Base-by-base conservation (phyloP, 2,797 vertebrate species). In the Delichon dasypus region DNA sequence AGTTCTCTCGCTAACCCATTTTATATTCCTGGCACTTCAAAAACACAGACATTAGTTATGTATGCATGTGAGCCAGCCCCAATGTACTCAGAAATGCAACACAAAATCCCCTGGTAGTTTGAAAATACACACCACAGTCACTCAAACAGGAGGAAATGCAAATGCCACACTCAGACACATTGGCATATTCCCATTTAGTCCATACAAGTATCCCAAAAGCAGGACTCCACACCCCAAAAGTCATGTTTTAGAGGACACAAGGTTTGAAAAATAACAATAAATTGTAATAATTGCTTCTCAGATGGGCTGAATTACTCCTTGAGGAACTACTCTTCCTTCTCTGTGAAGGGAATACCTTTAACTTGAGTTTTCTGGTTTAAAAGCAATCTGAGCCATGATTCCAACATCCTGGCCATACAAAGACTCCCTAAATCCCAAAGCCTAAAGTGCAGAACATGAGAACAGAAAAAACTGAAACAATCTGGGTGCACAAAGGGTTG, bases 21-120 rank as follows among this genome's bases (percentile, higher is more conserved):
- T 87, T 32, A 89, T 93, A 90, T 93, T 95, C 90, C 88, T 79
- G 81, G 93, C 84, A 90, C 92, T 89, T 95, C 83, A 95, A 85
- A 90, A 90, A 96, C 73, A 73, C 64, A 93, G 84, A 54, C 65
- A 78, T 81, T 89, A 95, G 86, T 91, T 95, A 93, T 80, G 86
- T 76, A 91, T 93, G 85, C 81, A 51, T 36, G 86, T 0, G 4
- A 93, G 78, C 74, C 81, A 94, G 38, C 75, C 81, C 51, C 66
- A 73, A 1, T 10, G 61, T 85, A 79, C 67, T 85, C 85, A 91
- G 71, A 95, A 91, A 86, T 57, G 71, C 86, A 86, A 85, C 74
- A 54, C 71, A 92, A 79, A 94, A 76, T 93, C 88, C 84, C 92
- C n/a, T 67, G 84, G 55, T 48, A 84, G 57, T 55, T 79, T 76